These are phyloP conservation scores for Pungitius pungitius DNA, from an alignment of 2,113 vertebrate species.

Conservation along the genomic window DNA sequence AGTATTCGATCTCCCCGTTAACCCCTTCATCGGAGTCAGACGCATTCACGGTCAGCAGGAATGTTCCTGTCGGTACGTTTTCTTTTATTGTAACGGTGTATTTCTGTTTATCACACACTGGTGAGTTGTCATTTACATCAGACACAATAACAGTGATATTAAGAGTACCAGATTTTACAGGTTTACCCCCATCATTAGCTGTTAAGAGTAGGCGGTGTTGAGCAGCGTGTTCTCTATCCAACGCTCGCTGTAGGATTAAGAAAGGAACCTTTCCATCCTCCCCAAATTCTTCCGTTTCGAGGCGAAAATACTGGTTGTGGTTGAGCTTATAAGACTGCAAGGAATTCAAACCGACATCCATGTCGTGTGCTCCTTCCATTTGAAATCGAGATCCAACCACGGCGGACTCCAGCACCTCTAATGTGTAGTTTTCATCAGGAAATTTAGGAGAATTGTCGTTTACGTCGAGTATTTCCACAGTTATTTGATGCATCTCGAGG, in stretches of 20 bases:
- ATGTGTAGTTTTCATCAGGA: conserved; percentile 59
- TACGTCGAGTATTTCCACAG: conserved; percentile 74
- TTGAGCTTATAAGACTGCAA: conserved; percentile 76
- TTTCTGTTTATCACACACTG: conserved; percentile 75
- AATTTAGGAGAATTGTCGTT: conserved; percentile 80
- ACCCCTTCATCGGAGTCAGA: conserved; percentile 74
- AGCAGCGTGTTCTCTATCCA: conserved; percentile 76
- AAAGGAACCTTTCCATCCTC: conserved; percentile 79
- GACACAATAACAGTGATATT: conserved; percentile 75
- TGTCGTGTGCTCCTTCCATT: conserved; percentile 77
- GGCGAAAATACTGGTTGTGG: conserved; percentile 72
- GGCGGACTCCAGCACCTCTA: conserved; percentile 75
- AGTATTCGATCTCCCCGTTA: conserved; percentile 77
- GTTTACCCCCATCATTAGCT: conserved; percentile 79
- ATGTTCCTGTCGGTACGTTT: conserved; percentile 70
- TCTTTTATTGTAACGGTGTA: conserved; percentile 73
- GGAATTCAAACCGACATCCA: conserved; percentile 75
- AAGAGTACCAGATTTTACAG: conserved; percentile 67
- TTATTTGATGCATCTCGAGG: conserved; percentile 78
- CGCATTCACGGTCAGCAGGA: conserved; percentile 74
- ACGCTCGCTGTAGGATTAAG: conserved; percentile 71
- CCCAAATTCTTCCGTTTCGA: conserved; percentile 77
- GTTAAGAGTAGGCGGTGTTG: conserved; percentile 68
- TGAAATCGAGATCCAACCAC: conserved; percentile 72
- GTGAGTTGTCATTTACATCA: conserved; percentile 78